Conservation (phyloP, 1,140 invertebrate genomes). For the Asobara japonica region DNA sequence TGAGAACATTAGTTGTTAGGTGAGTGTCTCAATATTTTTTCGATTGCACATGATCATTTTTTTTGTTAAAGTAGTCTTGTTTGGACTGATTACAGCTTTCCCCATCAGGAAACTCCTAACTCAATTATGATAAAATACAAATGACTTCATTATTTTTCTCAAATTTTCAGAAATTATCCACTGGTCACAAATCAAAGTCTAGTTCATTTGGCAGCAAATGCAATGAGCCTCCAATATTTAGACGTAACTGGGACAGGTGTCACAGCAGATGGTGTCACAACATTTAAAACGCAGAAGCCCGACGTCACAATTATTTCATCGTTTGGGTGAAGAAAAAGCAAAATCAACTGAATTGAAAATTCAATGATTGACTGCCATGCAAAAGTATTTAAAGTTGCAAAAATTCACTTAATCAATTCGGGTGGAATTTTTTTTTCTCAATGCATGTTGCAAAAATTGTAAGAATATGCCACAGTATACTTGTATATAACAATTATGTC, state of each 20-base stretch:
- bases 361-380: conserved; percentile 4
- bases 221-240: conserved; percentile 68
- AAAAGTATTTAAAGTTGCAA: not conserved
- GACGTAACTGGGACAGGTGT: conserved; percentile 73
- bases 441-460: not conserved
- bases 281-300: conserved; percentile 66
- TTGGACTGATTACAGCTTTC: too few relatives aligned
- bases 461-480: not conserved
- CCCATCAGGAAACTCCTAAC: not conserved
- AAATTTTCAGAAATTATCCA: conserved; percentile 71
- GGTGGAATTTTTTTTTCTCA: not conserved
- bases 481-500: not conserved
- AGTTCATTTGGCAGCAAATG: conserved; percentile 70
- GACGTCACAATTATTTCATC: conserved; percentile 67
- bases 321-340: not conserved
- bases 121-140: not conserved
- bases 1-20: conserved; percentile 59
- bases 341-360: conserved; percentile 2
- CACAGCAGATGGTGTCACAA: conserved; percentile 67
- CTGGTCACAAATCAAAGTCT: conserved; percentile 74
- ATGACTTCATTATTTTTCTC: conserved; percentile 45
- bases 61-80: too few relatives aligned
- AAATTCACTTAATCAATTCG: not conserved
- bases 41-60: not conserved
- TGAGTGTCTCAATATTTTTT: conserved; percentile 32